Base-by-base conservation (phyloP, 2,888 invertebrate species). In the Synergus itoensis region DNA sequence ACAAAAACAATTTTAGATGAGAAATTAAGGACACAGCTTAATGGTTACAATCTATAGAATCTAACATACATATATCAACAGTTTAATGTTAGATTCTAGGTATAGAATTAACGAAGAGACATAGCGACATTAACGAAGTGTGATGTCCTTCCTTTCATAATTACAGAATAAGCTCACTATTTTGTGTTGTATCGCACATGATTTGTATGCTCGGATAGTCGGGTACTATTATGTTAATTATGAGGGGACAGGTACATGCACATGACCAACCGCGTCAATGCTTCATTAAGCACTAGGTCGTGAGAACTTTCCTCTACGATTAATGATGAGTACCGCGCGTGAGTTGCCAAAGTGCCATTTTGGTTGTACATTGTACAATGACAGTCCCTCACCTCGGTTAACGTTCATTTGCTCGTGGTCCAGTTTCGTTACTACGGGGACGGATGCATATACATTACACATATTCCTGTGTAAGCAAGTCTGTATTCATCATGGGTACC, bases 181-280 rank as follows among this genome's bases (percentile, higher is more conserved):
- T 45, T 45, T 4, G n/a, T 28, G 28, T 69, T 69, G 48, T 45
- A 48, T 69, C 16, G 77, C 65, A 45, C 77, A 76, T 80, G 88
- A 88, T 87, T 88, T 85, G 84, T 82, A 80, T 77, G 57, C 80
- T 81, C 83, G 73, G 77, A 77, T 73, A 77, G 78, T 57, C 60
- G 79, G 69, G 80, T 82, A n/a, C n/a, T n/a, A 85, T 88, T 85
- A 86, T 87, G 88, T 85, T 88, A 87, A 88, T 88, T 88, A 88
- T 81, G 80, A 81, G 81, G 78, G 82, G 84, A 85, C 85, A 88
- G 85, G 82, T 85, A 85, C 83, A 85, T 83, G 53, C 9, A 57
- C 36, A 73, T 48, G 36, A 73, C 73, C 36, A 57, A 73, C 53
- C 73, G 40, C 73, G 53, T 57, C 73, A 73, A 73, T 73, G 73